A percentile compares a stretch with the other conserved stretches of the same genome.
Conservation (phyloP, 2,797 vertebrate genomes). For the Amblyopsis hoosieri region DNA sequence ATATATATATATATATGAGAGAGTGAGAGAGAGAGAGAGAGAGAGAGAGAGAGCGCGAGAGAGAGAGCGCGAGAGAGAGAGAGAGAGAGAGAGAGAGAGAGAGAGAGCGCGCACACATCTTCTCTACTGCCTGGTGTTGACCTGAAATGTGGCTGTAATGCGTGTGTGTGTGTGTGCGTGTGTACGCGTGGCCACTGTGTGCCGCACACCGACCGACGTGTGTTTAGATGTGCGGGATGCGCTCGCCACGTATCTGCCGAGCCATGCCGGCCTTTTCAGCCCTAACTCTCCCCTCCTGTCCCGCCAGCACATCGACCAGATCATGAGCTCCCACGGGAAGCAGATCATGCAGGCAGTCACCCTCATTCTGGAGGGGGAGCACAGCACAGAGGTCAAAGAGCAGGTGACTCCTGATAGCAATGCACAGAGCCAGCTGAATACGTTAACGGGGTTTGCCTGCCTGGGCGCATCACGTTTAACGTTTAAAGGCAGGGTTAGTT, state of each 20-base stretch:
- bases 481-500: too few species aligned
- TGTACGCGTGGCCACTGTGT: not conserved
- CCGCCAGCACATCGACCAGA: constrained; percentile 97
- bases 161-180: not conserved
- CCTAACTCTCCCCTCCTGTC: constrained; percentile 20
- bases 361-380: constrained; percentile 95
- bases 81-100: not conserved
- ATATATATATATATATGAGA: too few species aligned
- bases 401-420: constrained; percentile 79
- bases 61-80: too few species aligned
- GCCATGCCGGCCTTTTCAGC: not conserved
- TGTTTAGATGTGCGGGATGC: too few species aligned
- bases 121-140: not conserved
- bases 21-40: too few species aligned
- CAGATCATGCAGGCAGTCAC: constrained; percentile 99
- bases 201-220: not conserved
- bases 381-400: constrained; percentile 96
- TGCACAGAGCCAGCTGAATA: too few species aligned
- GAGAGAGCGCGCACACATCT: not conserved
- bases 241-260: too few species aligned
- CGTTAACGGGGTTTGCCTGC: too few species aligned
- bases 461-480: too few species aligned
- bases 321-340: constrained; percentile 98
- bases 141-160: not conserved
- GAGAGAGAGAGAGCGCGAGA: too few species aligned